phyloP scores from a whole-genome alignment of 2,113 vertebrate species.

The Semnornis frantzii region DNA sequence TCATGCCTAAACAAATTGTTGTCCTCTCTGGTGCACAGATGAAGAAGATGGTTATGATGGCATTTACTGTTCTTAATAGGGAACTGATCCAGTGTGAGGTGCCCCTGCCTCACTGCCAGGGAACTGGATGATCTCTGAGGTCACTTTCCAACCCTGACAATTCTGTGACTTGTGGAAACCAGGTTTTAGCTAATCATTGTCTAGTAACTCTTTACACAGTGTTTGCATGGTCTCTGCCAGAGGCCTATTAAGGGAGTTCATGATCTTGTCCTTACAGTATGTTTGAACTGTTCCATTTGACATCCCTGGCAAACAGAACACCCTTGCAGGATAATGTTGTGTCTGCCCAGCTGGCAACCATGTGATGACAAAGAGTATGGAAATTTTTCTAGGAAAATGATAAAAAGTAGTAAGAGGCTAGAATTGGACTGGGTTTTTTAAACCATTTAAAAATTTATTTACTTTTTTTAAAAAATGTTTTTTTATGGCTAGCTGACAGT shows the following conservation, averaged over 20 bases:
- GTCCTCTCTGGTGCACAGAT: neutral
- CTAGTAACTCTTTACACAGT: neutral
- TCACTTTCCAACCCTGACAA: no score
- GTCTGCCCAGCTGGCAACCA: neutral
- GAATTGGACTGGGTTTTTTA: no score
- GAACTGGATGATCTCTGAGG: no score
- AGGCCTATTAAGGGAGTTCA: slow-evolving; percentile 41
- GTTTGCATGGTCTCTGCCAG: slow-evolving; percentile 1
- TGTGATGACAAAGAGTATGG: neutral
- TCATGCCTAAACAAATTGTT: neutral
- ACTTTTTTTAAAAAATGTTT: neutral
- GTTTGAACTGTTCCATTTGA: slow-evolving; percentile 46
- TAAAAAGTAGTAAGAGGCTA: neutral
- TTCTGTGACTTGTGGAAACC: neutral
- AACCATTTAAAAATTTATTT: no score
- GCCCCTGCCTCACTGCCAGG: no score
- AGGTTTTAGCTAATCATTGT: neutral
- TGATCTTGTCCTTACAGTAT: slow-evolving; percentile 33
- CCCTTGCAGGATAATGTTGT: neutral
- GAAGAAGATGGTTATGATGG: neutral
- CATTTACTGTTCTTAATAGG: neutral
- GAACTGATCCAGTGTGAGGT: neutral
- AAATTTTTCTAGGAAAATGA: neutral
- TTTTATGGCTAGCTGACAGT: neutral
- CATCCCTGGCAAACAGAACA: neutral